phyloP scores from a whole-genome alignment of 2,888 invertebrate species.

The Amphipoea lucens region DNA sequence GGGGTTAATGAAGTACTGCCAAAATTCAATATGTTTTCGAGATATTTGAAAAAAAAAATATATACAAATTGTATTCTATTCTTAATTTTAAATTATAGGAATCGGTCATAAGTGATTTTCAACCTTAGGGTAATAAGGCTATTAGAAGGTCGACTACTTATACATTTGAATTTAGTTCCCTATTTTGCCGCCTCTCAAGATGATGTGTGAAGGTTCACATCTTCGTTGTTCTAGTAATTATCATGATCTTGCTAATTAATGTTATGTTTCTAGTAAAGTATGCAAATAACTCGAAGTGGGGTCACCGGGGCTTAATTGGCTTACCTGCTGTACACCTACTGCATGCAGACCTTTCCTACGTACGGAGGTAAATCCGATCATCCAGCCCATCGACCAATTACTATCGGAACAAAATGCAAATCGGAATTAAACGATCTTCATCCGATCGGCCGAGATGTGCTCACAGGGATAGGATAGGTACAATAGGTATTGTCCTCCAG shows the following conservation, averaged over 20 bases:
- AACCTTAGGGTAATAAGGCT: neutral
- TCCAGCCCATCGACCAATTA: neutral
- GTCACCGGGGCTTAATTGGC: neutral
- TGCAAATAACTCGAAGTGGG: neutral
- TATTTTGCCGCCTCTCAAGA: slow-evolving; percentile 4
- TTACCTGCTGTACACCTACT: neutral
- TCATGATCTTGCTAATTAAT: slow-evolving; percentile 25
- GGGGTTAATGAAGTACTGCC: no score
- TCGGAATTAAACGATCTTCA: neutral
- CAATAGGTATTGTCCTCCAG: no score
- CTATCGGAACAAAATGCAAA: neutral
- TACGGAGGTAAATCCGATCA: neutral
- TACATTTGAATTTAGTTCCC: slow-evolving; percentile 13
- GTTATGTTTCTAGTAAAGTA: neutral
- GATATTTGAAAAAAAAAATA: no score
- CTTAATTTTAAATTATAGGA: neutral
- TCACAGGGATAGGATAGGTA: neutral
- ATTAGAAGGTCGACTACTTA: neutral
- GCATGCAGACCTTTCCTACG: neutral
- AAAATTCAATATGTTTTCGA: no score
- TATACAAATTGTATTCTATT: no score
- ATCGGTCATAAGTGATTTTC: neutral
- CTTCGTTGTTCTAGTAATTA: slow-evolving; percentile 33
- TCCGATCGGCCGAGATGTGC: neutral
- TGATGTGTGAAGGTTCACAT: slow-evolving; percentile 37